Percentiles rank a stretch among this genome's conserved stretches.
These are phyloP conservation scores for Pelvicachromis taeniatus DNA, from an alignment of 2,113 vertebrate species.

Conservation along the genomic window DNA sequence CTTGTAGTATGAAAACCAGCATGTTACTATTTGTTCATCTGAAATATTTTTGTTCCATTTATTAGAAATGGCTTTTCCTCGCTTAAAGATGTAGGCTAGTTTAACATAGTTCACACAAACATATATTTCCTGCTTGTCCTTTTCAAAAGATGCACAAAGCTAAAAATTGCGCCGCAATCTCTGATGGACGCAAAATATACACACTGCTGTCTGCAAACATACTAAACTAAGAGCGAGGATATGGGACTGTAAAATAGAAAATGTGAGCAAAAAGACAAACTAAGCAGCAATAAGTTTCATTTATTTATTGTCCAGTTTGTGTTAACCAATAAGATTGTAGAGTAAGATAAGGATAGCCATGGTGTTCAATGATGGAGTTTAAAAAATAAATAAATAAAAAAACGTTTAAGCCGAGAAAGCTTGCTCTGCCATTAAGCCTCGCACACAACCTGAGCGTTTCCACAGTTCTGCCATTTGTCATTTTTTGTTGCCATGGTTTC, in stretches of 20 bases:
- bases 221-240: neutral
- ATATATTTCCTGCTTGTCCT: neutral
- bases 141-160: neutral
- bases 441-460: conserved; percentile 36
- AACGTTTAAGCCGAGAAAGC: neutral
- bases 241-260: neutral
- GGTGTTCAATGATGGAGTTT: neutral
- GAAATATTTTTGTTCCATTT: neutral
- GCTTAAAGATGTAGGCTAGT: neutral
- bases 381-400: neutral
- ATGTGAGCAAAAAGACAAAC: neutral
- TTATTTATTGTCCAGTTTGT: neutral
- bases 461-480: conserved; percentile 67
- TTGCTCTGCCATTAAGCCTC: conserved; percentile 12
- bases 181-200: neutral
- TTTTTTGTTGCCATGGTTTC: conserved; percentile 71
- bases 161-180: neutral
- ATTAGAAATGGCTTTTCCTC: neutral
- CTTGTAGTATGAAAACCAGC: neutral
- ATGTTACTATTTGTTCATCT: neutral
- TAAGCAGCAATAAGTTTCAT: neutral
- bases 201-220: neutral
- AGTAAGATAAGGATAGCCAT: neutral
- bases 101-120: neutral
- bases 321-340: neutral